Conservation (phyloP, 2,888 invertebrate genomes). For the Digitonthophagus gazella region DNA sequence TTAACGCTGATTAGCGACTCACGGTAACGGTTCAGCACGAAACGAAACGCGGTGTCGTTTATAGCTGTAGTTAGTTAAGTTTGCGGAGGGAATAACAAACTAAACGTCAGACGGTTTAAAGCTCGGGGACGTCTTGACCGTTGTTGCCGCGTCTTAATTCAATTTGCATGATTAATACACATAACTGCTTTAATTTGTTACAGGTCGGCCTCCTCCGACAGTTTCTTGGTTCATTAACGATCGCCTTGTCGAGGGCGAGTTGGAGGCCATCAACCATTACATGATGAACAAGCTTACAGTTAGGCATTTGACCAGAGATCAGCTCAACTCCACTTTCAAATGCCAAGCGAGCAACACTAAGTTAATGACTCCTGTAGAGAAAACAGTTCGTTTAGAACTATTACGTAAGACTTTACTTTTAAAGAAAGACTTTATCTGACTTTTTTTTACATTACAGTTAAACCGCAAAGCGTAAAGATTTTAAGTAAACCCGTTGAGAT, state of each 20-base stretch:
- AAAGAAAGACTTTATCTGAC: not conserved
- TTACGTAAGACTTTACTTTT: slow-evolving; percentile 64
- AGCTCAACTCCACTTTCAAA: slow-evolving; percentile 82
- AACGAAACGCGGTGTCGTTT: not conserved
- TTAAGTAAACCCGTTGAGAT: slow-evolving; percentile 73
- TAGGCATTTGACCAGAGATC: slow-evolving; percentile 68
- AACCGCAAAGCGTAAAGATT: slow-evolving; percentile 75
- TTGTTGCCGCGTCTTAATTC: not conserved
- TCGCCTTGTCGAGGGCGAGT: slow-evolving; percentile 68
- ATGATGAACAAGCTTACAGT: slow-evolving; percentile 78
- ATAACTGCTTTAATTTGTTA: slow-evolving; percentile 28
- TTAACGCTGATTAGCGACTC: not conserved
- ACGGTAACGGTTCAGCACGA: not conserved
- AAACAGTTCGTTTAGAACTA: slow-evolving; percentile 79
- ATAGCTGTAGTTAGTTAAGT: not conserved
- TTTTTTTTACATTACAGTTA: slow-evolving; percentile 60
- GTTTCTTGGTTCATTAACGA: slow-evolving; percentile 81
- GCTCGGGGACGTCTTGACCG: not conserved
- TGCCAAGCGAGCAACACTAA: slow-evolving; percentile 87
- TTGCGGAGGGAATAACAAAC: not conserved
- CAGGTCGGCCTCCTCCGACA: slow-evolving; percentile 81
- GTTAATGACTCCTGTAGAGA: slow-evolving; percentile 79
- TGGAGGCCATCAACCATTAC: slow-evolving; percentile 69
- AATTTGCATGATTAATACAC: not conserved
- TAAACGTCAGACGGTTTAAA: not conserved